These are phyloP conservation scores for Acrossocheilus wenchowensis DNA, from an alignment of 2,797 vertebrate genomes.

Conservation along the genomic window DNA sequence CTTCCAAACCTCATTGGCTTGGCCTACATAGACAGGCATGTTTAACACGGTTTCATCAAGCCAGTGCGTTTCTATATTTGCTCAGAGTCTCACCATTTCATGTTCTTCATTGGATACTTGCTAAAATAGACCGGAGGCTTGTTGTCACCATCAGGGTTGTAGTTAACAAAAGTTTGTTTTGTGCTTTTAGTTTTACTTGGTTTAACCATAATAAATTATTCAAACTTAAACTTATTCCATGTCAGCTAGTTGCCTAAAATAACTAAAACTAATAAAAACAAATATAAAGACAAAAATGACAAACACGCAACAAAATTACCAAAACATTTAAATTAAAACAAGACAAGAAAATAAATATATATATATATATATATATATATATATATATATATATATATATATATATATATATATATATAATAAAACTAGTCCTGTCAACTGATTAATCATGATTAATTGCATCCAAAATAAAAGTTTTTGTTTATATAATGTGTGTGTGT, in stretches of 20 bases:
- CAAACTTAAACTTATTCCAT: not conserved
- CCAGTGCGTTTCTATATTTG: constrained; percentile 58
- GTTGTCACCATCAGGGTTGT: not conserved
- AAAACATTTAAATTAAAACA: not conserved
- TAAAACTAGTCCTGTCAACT: too few relatives aligned
- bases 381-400: too few relatives aligned
- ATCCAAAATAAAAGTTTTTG: too few relatives aligned
- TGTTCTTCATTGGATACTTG: not conserved
- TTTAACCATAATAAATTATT: not conserved
- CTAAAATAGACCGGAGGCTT: not conserved
- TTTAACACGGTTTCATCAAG: constrained; percentile 55
- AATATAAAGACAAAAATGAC: not conserved
- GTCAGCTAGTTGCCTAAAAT: not conserved
- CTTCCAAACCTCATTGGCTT: constrained; percentile 61
- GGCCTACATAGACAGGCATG: constrained; percentile 75
- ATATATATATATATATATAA: too few relatives aligned
- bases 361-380: too few relatives aligned
- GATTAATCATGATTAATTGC: too few relatives aligned
- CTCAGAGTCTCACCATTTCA: constrained; percentile 60
- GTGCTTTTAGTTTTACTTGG: not conserved
- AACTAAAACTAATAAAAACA: not conserved
- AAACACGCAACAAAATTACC: not conserved
- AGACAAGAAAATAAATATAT: not conserved
- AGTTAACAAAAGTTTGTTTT: not conserved
- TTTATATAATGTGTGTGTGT: too few relatives aligned